Evolutionary conservation across 2,888 invertebrate species (phyloP), one percentile per base, ranked within the genome.

Genomic region (Dynastes maya): DNA sequence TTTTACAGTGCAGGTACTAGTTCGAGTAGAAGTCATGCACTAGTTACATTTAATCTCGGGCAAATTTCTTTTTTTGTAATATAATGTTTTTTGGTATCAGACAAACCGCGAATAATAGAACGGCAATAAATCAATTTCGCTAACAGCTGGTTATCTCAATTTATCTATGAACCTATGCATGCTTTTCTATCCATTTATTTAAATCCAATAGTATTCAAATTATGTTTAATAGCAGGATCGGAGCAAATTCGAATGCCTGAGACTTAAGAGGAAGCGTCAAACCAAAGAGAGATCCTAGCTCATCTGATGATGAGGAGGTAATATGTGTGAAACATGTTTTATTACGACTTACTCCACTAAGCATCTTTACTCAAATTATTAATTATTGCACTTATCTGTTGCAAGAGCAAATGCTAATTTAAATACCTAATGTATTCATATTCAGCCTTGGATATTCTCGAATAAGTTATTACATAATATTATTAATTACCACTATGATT

Each of bases 211-310:
- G 37, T 37, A n/a, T 71, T 49, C 11, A 68, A 49, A 49, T 27
- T 68, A 22, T 71, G n/a, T 71, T 71, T 71, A 55, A 55, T 55
- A 58, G 37, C 58, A 71, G 71, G 71, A 58, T 32, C 32, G 55
- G 71, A 58, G 40, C 71, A 71, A 71, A 9, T 71, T 71, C 58
- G 55, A 55, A 71, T 71, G 71, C 71, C 55, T 71, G 55, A 71
- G 58, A 71, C 13, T 71, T 58, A 71, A 32, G 71, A 71, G 55
- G 55, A 71, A 55, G 32, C 37, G 32, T 37, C 55, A 55, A 32
- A 55, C 55, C n/a, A 55, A 55, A 37, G 37, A 55, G 49, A 27
- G 37, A 71, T 58, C 0, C 8, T 49, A 37, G n/a, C 53, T 8
- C 29, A 16, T 58, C 71, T 71, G 71, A 71, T 55, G 53, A 71